Evolutionary conservation across 2,888 invertebrate genomes (phyloP).

Genomic region (Dinocampus coccinellae): DNA sequence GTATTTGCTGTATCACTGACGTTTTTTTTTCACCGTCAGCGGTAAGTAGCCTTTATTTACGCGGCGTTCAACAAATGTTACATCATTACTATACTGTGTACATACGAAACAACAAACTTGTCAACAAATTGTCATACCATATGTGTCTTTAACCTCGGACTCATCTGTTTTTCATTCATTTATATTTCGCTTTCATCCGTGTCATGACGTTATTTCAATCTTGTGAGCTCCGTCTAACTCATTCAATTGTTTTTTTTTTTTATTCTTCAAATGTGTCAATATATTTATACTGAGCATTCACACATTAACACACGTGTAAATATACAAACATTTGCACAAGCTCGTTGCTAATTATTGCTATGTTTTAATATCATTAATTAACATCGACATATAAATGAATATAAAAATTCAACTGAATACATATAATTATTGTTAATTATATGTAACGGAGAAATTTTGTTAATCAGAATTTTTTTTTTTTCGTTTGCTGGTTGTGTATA

Average conservation of each 20-base stretch:
- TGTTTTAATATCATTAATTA: too few relatives aligned
- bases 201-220: neutral
- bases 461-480: too few relatives aligned
- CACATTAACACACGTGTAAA: too few relatives aligned
- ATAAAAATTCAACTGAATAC: too few relatives aligned
- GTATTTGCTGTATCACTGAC: constrained; percentile 60
- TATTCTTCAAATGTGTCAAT: neutral
- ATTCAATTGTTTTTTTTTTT: neutral
- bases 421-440: too few relatives aligned
- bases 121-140: neutral
- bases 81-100: constrained; percentile 54
- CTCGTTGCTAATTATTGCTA: too few relatives aligned
- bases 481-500: neutral
- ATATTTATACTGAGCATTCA: neutral
- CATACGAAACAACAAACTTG: constrained; percentile 13
- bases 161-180: neutral
- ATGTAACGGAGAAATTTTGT: too few relatives aligned
- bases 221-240: constrained; percentile 46
- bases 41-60: constrained; percentile 66
- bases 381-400: too few relatives aligned
- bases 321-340: neutral
- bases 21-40: constrained; percentile 65
- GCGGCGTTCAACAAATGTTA: constrained; percentile 60
- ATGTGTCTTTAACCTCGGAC: neutral
- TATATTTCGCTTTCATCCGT: neutral